A percentile compares a stretch with the other conserved stretches of the same genome.
These are phyloP conservation scores for Polypedilum pembai DNA, from an alignment of 1,140 invertebrate species.

Conservation along the genomic window DNA sequence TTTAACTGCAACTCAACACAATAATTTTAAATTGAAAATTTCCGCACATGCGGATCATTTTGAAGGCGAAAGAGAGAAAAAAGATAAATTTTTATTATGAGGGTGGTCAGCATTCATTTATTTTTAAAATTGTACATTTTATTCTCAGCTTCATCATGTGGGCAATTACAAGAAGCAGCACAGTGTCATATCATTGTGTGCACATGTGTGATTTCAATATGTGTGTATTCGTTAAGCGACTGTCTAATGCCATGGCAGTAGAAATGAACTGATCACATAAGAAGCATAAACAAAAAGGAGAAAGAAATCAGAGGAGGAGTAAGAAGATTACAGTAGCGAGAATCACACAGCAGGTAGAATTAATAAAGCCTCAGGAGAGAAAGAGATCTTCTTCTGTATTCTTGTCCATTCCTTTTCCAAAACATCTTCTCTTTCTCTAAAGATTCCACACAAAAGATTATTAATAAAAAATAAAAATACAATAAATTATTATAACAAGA, in stretches of 20 bases:
- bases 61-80: too few species aligned
- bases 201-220: not conserved
- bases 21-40: not conserved
- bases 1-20: not conserved
- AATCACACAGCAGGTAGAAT: constrained; percentile 11
- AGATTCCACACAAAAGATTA: constrained; percentile 13
- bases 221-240: not conserved
- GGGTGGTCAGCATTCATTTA: not conserved
- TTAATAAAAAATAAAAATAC: not conserved
- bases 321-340: not conserved
- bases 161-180: constrained; percentile 13
- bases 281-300: not conserved
- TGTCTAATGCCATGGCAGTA: not conserved
- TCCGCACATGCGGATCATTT: constrained; percentile 9
- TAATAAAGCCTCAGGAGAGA: constrained; percentile 16
- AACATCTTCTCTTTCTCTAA: not conserved
- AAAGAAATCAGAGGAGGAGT: constrained; percentile 17
- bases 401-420: not conserved
- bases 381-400: not conserved
- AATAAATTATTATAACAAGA: not conserved
- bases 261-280: not conserved
- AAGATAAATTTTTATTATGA: constrained; percentile 4
- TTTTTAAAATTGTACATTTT: too few species aligned
- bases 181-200: not conserved
- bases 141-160: too few species aligned